Base-by-base conservation (phyloP, 2,113 vertebrate species). In the Bujurquina vittata region DNA sequence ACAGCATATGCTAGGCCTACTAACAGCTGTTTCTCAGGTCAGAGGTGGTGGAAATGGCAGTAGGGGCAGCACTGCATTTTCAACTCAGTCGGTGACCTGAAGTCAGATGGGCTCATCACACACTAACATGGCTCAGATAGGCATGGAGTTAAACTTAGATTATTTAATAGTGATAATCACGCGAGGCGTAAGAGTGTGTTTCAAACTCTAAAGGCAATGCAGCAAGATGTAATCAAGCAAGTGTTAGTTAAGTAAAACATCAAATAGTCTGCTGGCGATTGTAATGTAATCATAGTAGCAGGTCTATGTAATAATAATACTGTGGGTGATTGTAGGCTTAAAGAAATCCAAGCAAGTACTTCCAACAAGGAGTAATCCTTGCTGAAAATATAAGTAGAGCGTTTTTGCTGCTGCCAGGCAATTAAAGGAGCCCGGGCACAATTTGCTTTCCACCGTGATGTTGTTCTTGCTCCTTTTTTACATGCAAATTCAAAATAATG, bases 1-100 rank as follows among this genome's bases (percentile, higher is more conserved):
- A 55, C 79, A 43, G 54, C 85, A 92, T 35, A 33, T 88, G 90
- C 80, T 75, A 29, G 49, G 35, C 59, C 37, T 23, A 33, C 77
- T 12, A 23, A 83, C 92, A 92, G 90, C 91, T 92, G 91, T 74
- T 79, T 81, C 67, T 43, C n/a, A 58, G 86, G 89, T 92, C 85
- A 89, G 85, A 86, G 90, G 90, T 94, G 74, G 83, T 14, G 12
- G 85, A 79, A 58, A 72, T 81, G 88, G 85, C 82, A 88, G 84
- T 84, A 29, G 43, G 76, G 62, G 40, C 10, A 14, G 77, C 46
- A 10, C 61, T 82, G 80, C 62, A 86, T 85, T 57, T 86, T 86
- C 43, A 56, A 10, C 83, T 86, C 54, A 73, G 46, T 78, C 23
- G 29, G 6, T 55, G 75, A 75, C 60, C 52, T 31, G 17, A 83